Percentiles rank a stretch among this genome's conserved stretches.
Conservation (phyloP, 2,113 vertebrate species). For the Pseudorectes ferrugineus region DNA sequence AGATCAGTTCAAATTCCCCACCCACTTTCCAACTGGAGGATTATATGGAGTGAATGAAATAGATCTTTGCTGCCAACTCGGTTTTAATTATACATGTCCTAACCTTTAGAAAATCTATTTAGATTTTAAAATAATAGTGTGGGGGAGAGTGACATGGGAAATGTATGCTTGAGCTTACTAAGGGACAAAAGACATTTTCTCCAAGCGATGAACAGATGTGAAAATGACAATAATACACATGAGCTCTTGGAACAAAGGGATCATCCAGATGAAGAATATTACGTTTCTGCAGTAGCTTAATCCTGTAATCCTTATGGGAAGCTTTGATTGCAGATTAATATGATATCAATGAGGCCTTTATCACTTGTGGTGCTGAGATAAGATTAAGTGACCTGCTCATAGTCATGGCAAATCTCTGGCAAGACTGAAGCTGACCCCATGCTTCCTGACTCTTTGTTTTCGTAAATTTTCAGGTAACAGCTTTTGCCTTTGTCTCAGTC, state of each 20-base stretch:
- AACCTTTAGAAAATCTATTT: slow-evolving; percentile 19
- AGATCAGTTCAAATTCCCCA: background rate
- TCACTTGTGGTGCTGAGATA: background rate
- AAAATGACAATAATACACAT: background rate
- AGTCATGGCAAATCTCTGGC: background rate
- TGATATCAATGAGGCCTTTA: background rate
- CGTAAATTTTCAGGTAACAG: background rate
- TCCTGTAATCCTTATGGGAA: background rate
- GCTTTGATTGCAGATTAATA: slow-evolving; percentile 20
- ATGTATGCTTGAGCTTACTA: background rate
- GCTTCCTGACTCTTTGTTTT: background rate
- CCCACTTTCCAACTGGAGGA: background rate
- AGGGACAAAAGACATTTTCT: background rate
- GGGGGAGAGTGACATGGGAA: background rate
- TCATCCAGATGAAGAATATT: background rate
- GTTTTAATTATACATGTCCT: background rate
- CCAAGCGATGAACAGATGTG: slow-evolving; percentile 9
- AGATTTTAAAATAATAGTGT: background rate
- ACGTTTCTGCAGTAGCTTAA: background rate
- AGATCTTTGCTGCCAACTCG: background rate
- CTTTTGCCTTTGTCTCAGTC: background rate
- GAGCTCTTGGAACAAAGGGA: background rate
- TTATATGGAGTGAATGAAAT: background rate
- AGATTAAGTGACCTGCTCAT: background rate
- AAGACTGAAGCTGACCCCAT: background rate